A percentile compares a stretch with the other conserved stretches of the same genome.
Conservation (phyloP, 2,797 vertebrate species). For the Syngnathus acus region DNA sequence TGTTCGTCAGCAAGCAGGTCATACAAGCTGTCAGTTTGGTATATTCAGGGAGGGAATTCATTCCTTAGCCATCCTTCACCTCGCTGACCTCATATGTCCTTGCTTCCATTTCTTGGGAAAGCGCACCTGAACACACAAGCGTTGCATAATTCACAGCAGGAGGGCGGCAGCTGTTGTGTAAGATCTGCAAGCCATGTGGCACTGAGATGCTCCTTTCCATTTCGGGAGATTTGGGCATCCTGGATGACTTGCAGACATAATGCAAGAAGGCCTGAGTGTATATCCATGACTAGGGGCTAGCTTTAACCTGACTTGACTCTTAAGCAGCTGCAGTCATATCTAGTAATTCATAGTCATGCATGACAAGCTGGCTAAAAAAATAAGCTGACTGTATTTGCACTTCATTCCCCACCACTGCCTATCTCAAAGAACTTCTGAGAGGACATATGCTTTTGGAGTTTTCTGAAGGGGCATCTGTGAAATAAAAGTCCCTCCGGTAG, state of each 20-base stretch:
- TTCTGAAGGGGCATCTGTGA: not conserved
- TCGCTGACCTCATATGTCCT: slow-evolving; percentile 26
- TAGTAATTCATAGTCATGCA: not conserved
- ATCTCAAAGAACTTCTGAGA: not conserved
- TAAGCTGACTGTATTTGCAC: not conserved
- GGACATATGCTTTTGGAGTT: not conserved
- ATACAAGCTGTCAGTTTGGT: slow-evolving; percentile 42
- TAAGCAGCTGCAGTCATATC: not conserved
- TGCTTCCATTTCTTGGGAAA: slow-evolving; percentile 38
- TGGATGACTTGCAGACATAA: slow-evolving; percentile 17
- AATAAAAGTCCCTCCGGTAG: not conserved
- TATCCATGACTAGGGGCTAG: not conserved
- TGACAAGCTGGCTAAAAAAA: no score
- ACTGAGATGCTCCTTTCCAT: slow-evolving; percentile 32
- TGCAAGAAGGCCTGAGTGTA: not conserved
- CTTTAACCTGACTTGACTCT: not conserved
- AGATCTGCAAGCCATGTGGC: slow-evolving; percentile 32
- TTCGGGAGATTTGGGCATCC: slow-evolving; percentile 36
- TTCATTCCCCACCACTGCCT: not conserved
- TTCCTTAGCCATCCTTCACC: not conserved
- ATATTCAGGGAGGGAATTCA: slow-evolving; percentile 8
- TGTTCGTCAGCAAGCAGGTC: slow-evolving; percentile 32
- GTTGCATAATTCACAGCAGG: slow-evolving; percentile 55
- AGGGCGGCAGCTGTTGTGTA: slow-evolving; percentile 31
- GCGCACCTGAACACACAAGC: slow-evolving; percentile 33